phyloP scores from a whole-genome alignment of 1,140 invertebrate genomes.

The Macrosteles quadrilineatus region DNA sequence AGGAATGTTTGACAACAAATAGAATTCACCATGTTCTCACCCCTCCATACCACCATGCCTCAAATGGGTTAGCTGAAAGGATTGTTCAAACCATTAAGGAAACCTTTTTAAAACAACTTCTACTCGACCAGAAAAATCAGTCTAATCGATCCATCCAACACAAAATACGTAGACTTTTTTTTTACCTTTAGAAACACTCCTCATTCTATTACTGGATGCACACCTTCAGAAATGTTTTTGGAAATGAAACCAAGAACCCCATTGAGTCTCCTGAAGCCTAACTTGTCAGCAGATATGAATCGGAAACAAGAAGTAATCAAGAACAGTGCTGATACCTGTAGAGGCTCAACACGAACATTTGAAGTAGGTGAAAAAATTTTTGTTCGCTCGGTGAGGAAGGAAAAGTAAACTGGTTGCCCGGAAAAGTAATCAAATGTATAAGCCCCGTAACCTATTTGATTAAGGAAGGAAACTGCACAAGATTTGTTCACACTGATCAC shows the following conservation, averaged over 20 bases:
- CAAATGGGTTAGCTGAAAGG: constrained; percentile 44
- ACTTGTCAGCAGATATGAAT: neutral
- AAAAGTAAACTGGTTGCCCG: neutral
- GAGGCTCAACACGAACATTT: neutral
- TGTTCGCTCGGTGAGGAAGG: neutral
- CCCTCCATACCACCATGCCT: constrained; percentile 41
- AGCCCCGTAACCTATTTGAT: neutral
- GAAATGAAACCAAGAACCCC: neutral
- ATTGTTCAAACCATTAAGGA: constrained; percentile 40
- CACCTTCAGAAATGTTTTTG: constrained; percentile 8
- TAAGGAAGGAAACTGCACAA: neutral
- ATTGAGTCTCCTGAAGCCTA: neutral
- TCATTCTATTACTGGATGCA: constrained; percentile 17
- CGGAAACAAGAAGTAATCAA: neutral
- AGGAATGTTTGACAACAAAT: constrained; percentile 36
- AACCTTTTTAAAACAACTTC: constrained; percentile 18
- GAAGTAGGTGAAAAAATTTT: neutral
- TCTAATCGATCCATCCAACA: neutral
- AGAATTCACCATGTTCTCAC: constrained; percentile 37
- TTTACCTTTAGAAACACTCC: constrained; percentile 11
- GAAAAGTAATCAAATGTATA: neutral
- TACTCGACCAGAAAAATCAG: too few species aligned
- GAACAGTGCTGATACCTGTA: neutral
- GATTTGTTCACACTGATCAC: neutral
- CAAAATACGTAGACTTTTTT: constrained; percentile 7